Evolutionary conservation across 2,888 invertebrate species (phyloP).

Genomic region (Dorcus parallelipipedus): DNA sequence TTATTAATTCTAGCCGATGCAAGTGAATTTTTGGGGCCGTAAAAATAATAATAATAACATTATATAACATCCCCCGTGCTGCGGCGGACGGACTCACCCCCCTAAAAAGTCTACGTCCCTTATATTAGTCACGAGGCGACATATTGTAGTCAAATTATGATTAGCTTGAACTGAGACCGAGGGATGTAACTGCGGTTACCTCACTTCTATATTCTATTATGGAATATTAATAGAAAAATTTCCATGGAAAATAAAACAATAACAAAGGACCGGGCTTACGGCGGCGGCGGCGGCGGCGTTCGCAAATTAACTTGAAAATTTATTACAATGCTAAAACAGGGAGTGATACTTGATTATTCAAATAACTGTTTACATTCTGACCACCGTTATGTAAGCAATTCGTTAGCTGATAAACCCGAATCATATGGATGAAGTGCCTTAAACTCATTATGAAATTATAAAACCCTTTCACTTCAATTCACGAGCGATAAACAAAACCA

Average conservation of each 20-base stretch:
- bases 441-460: neutral
- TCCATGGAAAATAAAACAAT: slow-evolving; percentile 10
- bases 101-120: slow-evolving; percentile 3
- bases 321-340: neutral
- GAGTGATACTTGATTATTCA: slow-evolving; percentile 33
- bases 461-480: neutral
- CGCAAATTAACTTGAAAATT: neutral
- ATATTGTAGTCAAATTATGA: slow-evolving; percentile 29
- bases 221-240: slow-evolving; percentile 16
- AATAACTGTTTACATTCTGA: slow-evolving; percentile 44
- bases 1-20: neutral
- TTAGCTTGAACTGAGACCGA: slow-evolving; percentile 11
- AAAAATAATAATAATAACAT: too few species aligned
- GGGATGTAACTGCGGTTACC: neutral
- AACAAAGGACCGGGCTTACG: neutral
- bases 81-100: neutral
- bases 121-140: slow-evolving; percentile 29
- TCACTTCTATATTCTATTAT: neutral
- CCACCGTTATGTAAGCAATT: slow-evolving; percentile 42
- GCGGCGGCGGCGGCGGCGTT: neutral
- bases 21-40: too few species aligned
- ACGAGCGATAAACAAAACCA: too few species aligned
- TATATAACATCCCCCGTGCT: neutral
- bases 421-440: slow-evolving; percentile 2
- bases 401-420: slow-evolving; percentile 45